Conservation (phyloP, 2,113 vertebrate genomes). For the Gavialis gangeticus region DNA sequence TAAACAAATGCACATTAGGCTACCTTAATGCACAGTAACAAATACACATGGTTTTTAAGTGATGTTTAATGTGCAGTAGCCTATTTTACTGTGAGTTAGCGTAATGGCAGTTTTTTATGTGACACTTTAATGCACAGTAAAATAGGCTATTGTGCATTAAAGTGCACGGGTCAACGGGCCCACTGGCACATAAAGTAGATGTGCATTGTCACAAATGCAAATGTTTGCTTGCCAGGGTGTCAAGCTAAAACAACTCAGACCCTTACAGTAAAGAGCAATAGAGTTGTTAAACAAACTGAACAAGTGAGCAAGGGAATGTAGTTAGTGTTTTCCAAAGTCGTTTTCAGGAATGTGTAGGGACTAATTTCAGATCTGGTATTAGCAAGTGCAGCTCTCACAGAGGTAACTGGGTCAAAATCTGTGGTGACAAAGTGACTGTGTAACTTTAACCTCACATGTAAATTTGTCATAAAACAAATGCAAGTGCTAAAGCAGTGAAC, state of each 20-base stretch:
- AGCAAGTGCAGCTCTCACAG: not conserved
- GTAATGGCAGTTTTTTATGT: too few relatives aligned
- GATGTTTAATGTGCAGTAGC: too few relatives aligned
- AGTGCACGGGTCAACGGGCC: not conserved
- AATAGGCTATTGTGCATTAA: not conserved
- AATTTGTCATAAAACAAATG: constrained; percentile 9
- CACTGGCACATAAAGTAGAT: not conserved
- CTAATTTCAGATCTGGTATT: not conserved
- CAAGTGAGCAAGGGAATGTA: not conserved
- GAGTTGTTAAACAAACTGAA: not conserved
- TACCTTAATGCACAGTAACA: too few relatives aligned
- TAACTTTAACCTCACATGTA: not conserved
- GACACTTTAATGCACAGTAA: too few relatives aligned
- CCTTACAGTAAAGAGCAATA: not conserved
- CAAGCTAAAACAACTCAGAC: not conserved
- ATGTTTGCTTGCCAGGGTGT: not conserved
- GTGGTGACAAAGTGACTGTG: constrained; percentile 26
- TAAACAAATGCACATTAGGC: too few relatives aligned
- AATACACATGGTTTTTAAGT: too few relatives aligned
- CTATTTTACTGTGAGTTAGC: too few relatives aligned
- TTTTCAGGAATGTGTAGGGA: constrained; percentile 17
- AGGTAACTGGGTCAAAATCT: not conserved
- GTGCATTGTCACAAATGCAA: not conserved
- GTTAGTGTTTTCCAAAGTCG: not conserved
- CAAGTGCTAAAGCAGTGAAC: not conserved